A percentile compares a stretch with the other conserved stretches of the same genome.
phyloP scores from a whole-genome alignment of 2,797 vertebrate species.

The Geotrypetes seraphini region DNA sequence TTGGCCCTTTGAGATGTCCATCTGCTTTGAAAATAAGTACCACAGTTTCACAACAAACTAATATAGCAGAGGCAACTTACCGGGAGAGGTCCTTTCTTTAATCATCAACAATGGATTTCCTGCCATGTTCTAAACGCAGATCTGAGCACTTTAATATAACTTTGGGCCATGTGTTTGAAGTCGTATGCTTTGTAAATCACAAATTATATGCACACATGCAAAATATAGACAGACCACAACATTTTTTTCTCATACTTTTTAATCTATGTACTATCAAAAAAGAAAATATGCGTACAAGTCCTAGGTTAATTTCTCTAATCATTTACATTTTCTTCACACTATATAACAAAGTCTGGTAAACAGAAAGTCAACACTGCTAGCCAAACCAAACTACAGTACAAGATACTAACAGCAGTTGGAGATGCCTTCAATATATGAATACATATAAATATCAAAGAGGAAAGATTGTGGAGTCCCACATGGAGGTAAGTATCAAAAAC shows the following conservation, averaged over 20 bases:
- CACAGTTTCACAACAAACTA: too few relatives aligned
- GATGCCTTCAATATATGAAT: conserved; percentile 34
- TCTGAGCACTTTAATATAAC: too few relatives aligned
- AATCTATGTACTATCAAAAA: conserved; percentile 24
- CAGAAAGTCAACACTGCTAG: conserved; percentile 49
- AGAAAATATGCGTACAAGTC: conserved; percentile 31
- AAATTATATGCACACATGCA: neutral
- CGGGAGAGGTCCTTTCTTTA: too few relatives aligned
- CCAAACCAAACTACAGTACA: conserved; percentile 53
- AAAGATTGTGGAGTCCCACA: conserved; percentile 10
- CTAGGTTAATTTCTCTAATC: conserved; percentile 39
- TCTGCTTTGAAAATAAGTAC: too few relatives aligned
- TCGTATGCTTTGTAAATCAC: too few relatives aligned
- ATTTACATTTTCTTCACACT: conserved; percentile 44
- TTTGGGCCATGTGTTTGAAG: too few relatives aligned
- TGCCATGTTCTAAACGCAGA: too few relatives aligned
- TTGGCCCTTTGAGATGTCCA: too few relatives aligned
- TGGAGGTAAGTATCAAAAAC: neutral
- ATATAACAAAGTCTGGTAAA: conserved; percentile 45
- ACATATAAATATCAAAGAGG: conserved; percentile 26
- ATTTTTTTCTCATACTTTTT: conserved; percentile 17
- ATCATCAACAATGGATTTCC: too few relatives aligned
- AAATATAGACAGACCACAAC: conserved; percentile 4
- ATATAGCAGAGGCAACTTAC: too few relatives aligned
- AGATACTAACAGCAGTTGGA: conserved; percentile 44